Base-by-base conservation (phyloP, 64 coral and sea anemone species). In the Cladopsammia gracilis region DNA sequence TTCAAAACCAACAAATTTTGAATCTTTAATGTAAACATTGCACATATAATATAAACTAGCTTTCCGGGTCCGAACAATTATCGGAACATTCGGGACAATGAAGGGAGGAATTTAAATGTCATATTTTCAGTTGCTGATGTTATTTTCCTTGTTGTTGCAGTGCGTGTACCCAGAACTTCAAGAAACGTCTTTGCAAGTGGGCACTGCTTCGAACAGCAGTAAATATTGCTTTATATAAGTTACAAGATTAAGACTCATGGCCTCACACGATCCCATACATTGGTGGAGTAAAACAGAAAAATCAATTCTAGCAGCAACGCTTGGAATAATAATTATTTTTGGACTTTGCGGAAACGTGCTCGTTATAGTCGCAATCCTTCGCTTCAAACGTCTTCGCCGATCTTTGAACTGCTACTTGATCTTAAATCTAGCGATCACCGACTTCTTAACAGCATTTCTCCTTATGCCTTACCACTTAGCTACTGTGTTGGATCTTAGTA, bases 401-500 rank as follows among this genome's bases (percentile, higher is more conserved):
- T 65, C 57, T 7, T 48, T 65, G 20, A 77, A 47, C 24, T 78
- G 84, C 80, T 87, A 56, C 6, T 68, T 93, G 22, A 83, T 93
- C 10, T 10, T 93, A 4, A 93, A 93, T 86, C 70, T 93, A 3
- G 80, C 91, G 15, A 70, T 93, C 5, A 46, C 70, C 20, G 91
- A 93, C 72, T 87, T 93, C 13, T 61, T 93, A 13, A 64, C 54
- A 1, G 73, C 91, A 1, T 86, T 70, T 4, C 22, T 87, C 1
- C 12, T 77, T 12, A 93, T 93, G 91, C 91, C 91, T 11, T 93
- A 87, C 22, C 82, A 93, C 1, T 25, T 93, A 7, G 71, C 83
- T 19, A 93, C 82, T 0, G 83, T 93, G 4, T 8, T 93, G 8
- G 59, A 93, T 78, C 25, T 87, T 4, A 75, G 62, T 16, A 93